These are phyloP conservation scores for Drosophila baimaii DNA, from an alignment of 1,140 invertebrate genomes.

Conservation along the genomic window DNA sequence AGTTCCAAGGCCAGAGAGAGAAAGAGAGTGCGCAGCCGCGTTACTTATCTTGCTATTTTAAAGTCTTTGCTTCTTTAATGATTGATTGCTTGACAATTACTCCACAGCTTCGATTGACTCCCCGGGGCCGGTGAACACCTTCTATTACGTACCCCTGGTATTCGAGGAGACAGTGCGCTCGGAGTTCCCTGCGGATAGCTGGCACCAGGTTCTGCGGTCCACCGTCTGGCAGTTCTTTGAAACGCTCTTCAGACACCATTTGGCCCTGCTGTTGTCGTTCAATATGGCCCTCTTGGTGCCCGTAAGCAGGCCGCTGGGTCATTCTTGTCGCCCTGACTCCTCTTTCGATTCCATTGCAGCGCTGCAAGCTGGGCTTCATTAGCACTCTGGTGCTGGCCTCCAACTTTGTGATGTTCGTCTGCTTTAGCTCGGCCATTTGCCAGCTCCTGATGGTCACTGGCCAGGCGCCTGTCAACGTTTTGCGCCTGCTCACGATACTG, in stretches of 20 bases:
- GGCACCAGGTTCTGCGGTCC: constrained; percentile 44
- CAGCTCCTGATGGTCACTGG: constrained; percentile 31
- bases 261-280: constrained; percentile 60
- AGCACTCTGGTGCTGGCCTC: constrained; percentile 51
- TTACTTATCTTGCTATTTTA: too few species aligned
- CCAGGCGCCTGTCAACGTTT: neutral
- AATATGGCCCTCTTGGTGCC: constrained; percentile 49
- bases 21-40: too few species aligned
- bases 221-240: constrained; percentile 55
- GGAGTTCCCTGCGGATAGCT: neutral
- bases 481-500: constrained; percentile 48
- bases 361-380: constrained; percentile 57
- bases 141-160: constrained; percentile 59
- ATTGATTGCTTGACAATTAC: neutral
- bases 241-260: constrained; percentile 59
- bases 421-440: constrained; percentile 52
- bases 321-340: neutral
- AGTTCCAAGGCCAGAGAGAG: too few species aligned
- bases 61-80: too few species aligned
- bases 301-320: constrained; percentile 31
- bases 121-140: constrained; percentile 54
- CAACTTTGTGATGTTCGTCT: constrained; percentile 53
- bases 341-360: constrained; percentile 28
- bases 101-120: constrained; percentile 38
- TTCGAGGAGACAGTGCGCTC: constrained; percentile 28